These are phyloP conservation scores for Elysia chlorotica DNA, from an alignment of 1,140 invertebrate genomes.

Conservation along the genomic window DNA sequence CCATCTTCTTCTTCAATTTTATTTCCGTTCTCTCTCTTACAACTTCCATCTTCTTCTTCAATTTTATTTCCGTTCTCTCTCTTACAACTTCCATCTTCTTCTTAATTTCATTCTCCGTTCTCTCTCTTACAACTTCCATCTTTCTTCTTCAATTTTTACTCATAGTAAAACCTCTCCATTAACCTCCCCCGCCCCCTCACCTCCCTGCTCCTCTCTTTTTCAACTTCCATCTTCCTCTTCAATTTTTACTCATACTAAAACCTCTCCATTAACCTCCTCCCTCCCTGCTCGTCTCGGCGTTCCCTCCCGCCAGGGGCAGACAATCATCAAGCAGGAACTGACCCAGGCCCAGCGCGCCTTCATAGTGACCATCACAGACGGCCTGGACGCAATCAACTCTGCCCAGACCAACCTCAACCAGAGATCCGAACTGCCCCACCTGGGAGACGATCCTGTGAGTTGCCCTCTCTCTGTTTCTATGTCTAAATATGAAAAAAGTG, in stretches of 20 bases:
- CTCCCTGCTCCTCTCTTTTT: background rate
- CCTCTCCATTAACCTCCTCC: background rate
- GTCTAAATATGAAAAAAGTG: background rate
- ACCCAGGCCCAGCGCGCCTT: slow-evolving; percentile 90
- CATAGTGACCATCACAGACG: slow-evolving; percentile 85
- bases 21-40: background rate
- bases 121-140: too few species aligned
- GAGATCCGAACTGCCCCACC: slow-evolving; percentile 74
- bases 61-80: too few species aligned
- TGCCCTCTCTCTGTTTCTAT: background rate
- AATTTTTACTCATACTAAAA: background rate
- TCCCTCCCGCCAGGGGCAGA: slow-evolving; percentile 50
- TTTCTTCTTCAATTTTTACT: background rate
- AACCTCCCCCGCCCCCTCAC: background rate
- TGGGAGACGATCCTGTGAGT: slow-evolving; percentile 72
- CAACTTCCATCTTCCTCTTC: background rate
- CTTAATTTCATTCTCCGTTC: background rate
- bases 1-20: background rate
- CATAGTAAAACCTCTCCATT: too few species aligned
- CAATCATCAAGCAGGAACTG: slow-evolving; percentile 66
- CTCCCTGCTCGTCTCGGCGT: background rate
- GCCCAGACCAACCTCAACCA: slow-evolving; percentile 82
- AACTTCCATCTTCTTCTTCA: background rate
- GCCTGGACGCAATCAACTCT: slow-evolving; percentile 77
- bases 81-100: background rate